These are phyloP conservation scores for Poeciliopsis turneri DNA, from an alignment of 2,797 vertebrate genomes.

Conservation along the genomic window DNA sequence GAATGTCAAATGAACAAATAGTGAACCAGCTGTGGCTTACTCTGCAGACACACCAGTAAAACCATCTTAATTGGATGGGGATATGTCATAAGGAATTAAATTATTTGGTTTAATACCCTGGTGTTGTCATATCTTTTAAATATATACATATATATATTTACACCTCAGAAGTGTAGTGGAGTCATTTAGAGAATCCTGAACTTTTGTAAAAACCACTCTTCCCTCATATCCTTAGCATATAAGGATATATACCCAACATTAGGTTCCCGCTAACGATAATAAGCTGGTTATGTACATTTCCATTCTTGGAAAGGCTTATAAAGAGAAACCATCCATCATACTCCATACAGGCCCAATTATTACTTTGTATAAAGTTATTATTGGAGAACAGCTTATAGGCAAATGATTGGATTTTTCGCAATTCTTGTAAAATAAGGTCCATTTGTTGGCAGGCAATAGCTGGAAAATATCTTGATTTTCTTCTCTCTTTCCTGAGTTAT, in stretches of 20 bases:
- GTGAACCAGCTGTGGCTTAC: background rate
- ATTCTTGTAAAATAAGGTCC: conserved; percentile 22
- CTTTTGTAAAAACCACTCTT: background rate
- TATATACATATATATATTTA: background rate
- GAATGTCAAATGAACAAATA: background rate
- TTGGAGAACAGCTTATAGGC: background rate
- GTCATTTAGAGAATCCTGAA: background rate
- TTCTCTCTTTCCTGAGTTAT: background rate
- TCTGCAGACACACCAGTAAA: background rate
- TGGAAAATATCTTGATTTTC: background rate
- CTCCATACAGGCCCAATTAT: background rate
- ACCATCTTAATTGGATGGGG: background rate
- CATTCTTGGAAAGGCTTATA: background rate
- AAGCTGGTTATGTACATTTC: background rate
- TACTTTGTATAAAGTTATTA: background rate
- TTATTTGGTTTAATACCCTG: too few species aligned
- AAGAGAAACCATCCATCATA: background rate
- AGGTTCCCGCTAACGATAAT: background rate
- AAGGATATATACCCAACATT: background rate
- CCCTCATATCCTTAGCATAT: background rate
- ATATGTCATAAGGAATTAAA: background rate
- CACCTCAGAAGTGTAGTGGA: background rate
- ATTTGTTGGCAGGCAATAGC: background rate
- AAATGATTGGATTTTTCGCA: conserved; percentile 12
- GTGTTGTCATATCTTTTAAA: background rate